Base-by-base conservation (phyloP, 2,888 invertebrate genomes). In the Dione juno region DNA sequence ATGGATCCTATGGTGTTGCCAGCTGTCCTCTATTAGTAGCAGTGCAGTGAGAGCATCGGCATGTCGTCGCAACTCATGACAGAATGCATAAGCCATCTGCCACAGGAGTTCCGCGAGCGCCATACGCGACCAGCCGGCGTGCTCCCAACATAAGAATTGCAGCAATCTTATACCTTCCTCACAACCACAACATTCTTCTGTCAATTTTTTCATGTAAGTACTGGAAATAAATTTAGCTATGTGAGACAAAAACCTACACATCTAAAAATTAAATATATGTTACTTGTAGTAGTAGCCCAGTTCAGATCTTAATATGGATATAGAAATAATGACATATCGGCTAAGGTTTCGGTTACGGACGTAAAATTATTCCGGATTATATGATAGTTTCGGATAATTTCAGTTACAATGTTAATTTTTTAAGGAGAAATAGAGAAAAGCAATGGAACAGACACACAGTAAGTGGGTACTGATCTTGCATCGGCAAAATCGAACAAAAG, bases 71-170 rank as follows among this genome's bases (percentile, higher is more conserved):
- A 99, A 94, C 88, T 99, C 99, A 85, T 98, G 98, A 77, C 98
- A 98, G 89, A 98, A 99, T 3, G 98, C 97, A 87, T 96, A 97
- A 48, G 96, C 96, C 86, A 95, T 94, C 82, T 98, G 97, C 98
- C 98, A 98, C 70, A 99, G 93, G 54, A 99, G 92, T 92, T 99
- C 99, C 57, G 97, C 96, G 48, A 99, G 94, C 61, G 98, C 97
- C 19, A 95, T 95, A 75, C 97, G 96, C 41, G 98, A 98, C 91
- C 99, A 98, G 78, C 96, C 96, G 35, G 98, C 98, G 92, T 99
- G 98, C 89, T 99, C 99, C 99, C 99, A 99, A 83, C 98, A 97
- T 87, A 98, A 96, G 90, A 97, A 99, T 93, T 98, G 97, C 48
- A 99, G 90, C 72, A 99, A 92, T 84, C 97, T 96, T 57, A 98